Base-by-base conservation (phyloP, 2,113 vertebrate genomes). In the Tinamus guttatus region DNA sequence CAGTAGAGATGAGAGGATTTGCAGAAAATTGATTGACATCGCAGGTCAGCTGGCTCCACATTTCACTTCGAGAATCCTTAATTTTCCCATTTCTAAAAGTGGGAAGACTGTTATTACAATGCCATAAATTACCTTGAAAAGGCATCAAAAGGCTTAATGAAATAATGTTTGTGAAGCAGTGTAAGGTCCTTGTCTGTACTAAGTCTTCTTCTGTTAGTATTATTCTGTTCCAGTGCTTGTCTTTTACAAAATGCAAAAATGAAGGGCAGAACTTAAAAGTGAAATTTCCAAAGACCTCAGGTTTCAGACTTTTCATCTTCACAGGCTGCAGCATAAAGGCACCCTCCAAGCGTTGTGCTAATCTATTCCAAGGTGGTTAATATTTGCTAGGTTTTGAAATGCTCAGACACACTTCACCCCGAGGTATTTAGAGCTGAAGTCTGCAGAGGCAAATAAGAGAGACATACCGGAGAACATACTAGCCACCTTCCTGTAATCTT, bases 341-440 rank as follows among this genome's bases (percentile, higher is more conserved):
- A 81, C 4, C 6, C 41, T 27, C 17, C 7, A 41, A 32, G 43
- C 32, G 14, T 1, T 1, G 43, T 43, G 32, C 2, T 5, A 74
- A 80, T 34, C 13, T 86, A 32, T 54, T 83, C 22, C 52, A 25
- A 43, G n/a, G 62, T 54, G 73, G 95, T 95, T 96, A 96, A 96
- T 95, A 65, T 95, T 93, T 97, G 49, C 74, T 87, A 87, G 77
- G 65, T 75, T 84, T 59, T 81, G 74, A 95, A 95, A 93, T 80
- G 77, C 81, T 65, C 81, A 82, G 83, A 89, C 88, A 93, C 83
- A 86, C 82, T 94, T 92, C 52, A 81, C 88, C 90, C 63, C 2
- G 3, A 90, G 78, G 70, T 90, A 69, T 81, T 88, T 74, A 87
- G 43, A 89, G 28, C 25, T 2, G 2, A 0, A 2, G 40, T 43